Percentiles rank a stretch among this genome's conserved stretches.
These are phyloP conservation scores for Antigone vipio DNA, from an alignment of 2,113 vertebrate species.

Conservation along the genomic window DNA sequence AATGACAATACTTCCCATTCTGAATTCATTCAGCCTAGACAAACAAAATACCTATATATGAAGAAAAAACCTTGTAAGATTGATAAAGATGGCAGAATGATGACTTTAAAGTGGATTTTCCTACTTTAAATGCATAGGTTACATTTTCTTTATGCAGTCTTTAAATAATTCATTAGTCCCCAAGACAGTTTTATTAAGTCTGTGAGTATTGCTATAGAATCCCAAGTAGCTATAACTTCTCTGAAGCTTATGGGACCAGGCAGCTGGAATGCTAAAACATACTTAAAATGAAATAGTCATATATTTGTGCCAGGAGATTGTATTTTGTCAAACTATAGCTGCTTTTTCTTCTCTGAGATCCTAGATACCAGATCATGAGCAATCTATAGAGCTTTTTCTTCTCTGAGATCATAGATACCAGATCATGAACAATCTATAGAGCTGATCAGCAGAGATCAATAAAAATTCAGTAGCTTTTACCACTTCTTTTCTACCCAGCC, in stretches of 20 bases:
- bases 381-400: not conserved
- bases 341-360: not conserved
- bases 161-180: slow-evolving; percentile 78
- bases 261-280: slow-evolving; percentile 59
- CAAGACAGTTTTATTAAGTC: slow-evolving; percentile 76
- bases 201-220: slow-evolving; percentile 54
- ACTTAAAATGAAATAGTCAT: slow-evolving; percentile 40
- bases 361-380: not conserved
- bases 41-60: slow-evolving; percentile 68
- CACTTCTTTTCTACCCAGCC: not conserved
- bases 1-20: slow-evolving; percentile 54
- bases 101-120: slow-evolving; percentile 71
- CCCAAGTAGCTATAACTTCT: slow-evolving; percentile 63
- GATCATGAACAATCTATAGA: not conserved
- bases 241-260: slow-evolving; percentile 37
- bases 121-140: slow-evolving; percentile 75
- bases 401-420: not conserved
- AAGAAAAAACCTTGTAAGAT: slow-evolving; percentile 62
- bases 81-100: slow-evolving; percentile 68
- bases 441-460: not conserved
- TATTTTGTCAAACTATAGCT: not conserved
- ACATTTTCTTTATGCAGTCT: slow-evolving; percentile 72
- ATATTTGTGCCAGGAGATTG: not conserved
- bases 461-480: not conserved
- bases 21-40: slow-evolving; percentile 52